These are phyloP conservation scores for Typhlichthys subterraneus DNA, from an alignment of 2,797 vertebrate genomes.

Conservation along the genomic window DNA sequence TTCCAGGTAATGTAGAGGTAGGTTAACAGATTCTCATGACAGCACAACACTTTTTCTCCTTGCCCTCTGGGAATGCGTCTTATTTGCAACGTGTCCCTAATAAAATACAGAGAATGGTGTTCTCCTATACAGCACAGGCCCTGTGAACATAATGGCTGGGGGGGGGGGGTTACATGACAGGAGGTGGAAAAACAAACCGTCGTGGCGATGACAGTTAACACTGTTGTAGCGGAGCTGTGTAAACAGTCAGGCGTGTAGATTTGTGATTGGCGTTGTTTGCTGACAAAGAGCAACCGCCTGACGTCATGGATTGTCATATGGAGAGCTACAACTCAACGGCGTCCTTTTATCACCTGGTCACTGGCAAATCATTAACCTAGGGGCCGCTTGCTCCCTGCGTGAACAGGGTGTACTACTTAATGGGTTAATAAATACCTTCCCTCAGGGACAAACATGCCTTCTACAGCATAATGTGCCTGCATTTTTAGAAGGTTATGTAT, in stretches of 20 bases:
- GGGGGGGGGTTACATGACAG: not conserved
- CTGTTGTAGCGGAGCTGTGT: not conserved
- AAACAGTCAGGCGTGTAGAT: not conserved
- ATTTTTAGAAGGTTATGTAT: not conserved
- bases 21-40: constrained; percentile 21
- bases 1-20: constrained; percentile 46
- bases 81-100: constrained; percentile 51
- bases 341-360: not conserved
- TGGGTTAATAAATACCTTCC: not conserved
- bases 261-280: constrained; percentile 4
- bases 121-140: not conserved
- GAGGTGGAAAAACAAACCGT: not conserved
- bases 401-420: not conserved
- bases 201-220: too few species aligned
- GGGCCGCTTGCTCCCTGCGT: not conserved
- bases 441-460: not conserved
- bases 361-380: constrained; percentile 1
- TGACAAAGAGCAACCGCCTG: constrained; percentile 1
- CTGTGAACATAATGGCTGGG: not conserved
- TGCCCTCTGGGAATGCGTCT: constrained; percentile 34
- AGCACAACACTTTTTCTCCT: not conserved
- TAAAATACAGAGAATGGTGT: constrained; percentile 34
- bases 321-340: not conserved
- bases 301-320: too few species aligned
- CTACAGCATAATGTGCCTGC: too few species aligned